Evolutionary conservation across 2,113 vertebrate species (phyloP), one percentile per base, ranked within the genome.

Genomic region (Chaenocephalus aceratus): DNA sequence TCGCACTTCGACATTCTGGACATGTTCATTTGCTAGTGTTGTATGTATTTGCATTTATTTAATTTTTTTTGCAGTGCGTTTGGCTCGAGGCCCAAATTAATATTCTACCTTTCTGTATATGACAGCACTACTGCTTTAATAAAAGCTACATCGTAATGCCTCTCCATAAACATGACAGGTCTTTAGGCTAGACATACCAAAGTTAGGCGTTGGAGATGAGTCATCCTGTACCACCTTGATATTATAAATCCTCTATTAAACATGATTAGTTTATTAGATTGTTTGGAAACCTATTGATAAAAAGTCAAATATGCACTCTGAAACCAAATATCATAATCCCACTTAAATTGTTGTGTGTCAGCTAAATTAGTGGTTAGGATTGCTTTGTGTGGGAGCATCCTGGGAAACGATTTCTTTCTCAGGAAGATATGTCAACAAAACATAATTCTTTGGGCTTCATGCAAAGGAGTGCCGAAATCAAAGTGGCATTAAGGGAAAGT

Each of bases 391-490:
- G 10, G 18, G 6, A 7, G 21, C 69, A 46, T 84, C 70, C 79
- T 89, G 86, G 72, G 87, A 87, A 76, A 58, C 45, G 61, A 68
- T 78, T 51, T 48, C 18, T 70, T 86, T 92, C 83, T 83, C 88
- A 89, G 72, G 83, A 60, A 48, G 69, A 80, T 78, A 52, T 66
- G 14, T 62, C 63, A 62, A 60, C 53, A 30, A 48, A 51, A 1
- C 63, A 23, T 72, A 2, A 1, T 58, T 73, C 12, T 52, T 68
- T 57, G 8, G 23, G 14, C 66, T 72, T 76, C 53, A 21, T 68
- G 14, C 4, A 41, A 48, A 67, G 2, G 59, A 67, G 23, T 80
- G 61, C 45, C 52, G 30, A 70, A 11, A 46, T 71, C 46, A 78
- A 80, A 79, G 30, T 1, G 2, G 16, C 15, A 76, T 73, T 52